A percentile compares a stretch with the other conserved stretches of the same genome.
Conservation (phyloP, 2,888 invertebrate genomes). For the Sabellastarte sp. region DNA sequence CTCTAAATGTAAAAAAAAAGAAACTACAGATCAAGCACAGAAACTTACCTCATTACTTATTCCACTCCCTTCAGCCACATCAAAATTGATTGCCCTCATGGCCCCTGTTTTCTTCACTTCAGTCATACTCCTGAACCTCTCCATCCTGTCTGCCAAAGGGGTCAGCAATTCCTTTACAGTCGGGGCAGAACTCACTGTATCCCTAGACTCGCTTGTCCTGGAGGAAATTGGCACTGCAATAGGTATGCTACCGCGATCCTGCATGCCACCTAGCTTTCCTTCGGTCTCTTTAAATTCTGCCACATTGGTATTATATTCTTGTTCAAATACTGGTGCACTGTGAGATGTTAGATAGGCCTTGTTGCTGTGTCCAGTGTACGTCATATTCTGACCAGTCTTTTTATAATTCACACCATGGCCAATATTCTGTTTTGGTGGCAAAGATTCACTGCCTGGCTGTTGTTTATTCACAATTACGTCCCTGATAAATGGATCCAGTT, state of each 20-base stretch:
- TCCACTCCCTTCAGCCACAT: neutral
- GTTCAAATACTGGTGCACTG: neutral
- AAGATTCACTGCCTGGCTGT: neutral
- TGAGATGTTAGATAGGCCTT: neutral
- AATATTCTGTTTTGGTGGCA: too few relatives aligned
- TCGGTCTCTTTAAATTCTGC: too few relatives aligned
- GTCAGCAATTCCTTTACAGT: conserved; percentile 13
- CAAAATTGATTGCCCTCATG: conserved; percentile 7
- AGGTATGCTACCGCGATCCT: too few relatives aligned
- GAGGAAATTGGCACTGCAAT: neutral
- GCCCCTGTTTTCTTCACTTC: neutral
- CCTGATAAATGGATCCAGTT: neutral
- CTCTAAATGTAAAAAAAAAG: too few relatives aligned
- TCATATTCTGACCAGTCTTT: too few relatives aligned
- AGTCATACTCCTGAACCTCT: neutral
- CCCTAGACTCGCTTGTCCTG: neutral
- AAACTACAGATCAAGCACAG: too few relatives aligned
- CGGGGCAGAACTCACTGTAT: neutral
- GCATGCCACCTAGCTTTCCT: too few relatives aligned
- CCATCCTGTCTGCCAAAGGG: conserved; percentile 9
- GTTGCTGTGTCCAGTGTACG: neutral
- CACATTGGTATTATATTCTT: too few relatives aligned
- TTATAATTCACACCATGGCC: too few relatives aligned
- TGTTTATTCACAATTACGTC: neutral
- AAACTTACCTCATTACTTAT: too few relatives aligned